A percentile compares a stretch with the other conserved stretches of the same genome.
phyloP scores from a whole-genome alignment of 1,140 invertebrate species.

The Drosophila tristis region DNA sequence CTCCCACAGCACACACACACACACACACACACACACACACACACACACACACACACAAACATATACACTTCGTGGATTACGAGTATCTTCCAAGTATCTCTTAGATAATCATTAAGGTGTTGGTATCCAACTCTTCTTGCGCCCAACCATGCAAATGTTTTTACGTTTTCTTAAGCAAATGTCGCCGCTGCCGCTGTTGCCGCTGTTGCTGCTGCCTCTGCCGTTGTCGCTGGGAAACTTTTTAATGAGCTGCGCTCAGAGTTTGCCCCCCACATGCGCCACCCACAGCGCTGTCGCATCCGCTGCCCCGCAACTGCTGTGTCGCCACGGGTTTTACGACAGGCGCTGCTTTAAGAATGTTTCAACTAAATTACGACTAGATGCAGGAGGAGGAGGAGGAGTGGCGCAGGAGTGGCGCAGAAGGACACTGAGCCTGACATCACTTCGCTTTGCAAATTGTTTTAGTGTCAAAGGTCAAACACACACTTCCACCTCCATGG shows the following conservation, averaged over 20 bases:
- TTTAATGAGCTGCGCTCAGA: constrained; percentile 72
- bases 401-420: background rate
- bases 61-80: constrained; percentile 41
- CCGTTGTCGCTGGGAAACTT: constrained; percentile 68
- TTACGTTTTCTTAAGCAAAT: constrained; percentile 70
- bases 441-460: constrained; percentile 79
- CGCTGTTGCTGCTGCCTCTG: constrained; percentile 9
- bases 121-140: constrained; percentile 17
- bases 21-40: too few species aligned
- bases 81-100: constrained; percentile 68
- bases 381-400: constrained; percentile 6
- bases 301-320: constrained; percentile 2
- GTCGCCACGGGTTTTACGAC: constrained; percentile 46
- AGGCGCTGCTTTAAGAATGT: constrained; percentile 73
- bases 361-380: constrained; percentile 73
- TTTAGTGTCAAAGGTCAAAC: constrained; percentile 80
- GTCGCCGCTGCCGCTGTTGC: constrained; percentile 52
- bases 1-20: background rate
- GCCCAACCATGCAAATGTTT: constrained; percentile 56
- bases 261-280: constrained; percentile 27
- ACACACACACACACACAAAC: too few species aligned
- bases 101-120: constrained; percentile 73
- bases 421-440: constrained; percentile 65
- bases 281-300: constrained; percentile 1
- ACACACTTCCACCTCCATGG: constrained; percentile 49